Evolutionary conservation across 2,888 invertebrate genomes (phyloP), one percentile per base, ranked within the genome.

Genomic region (Mesorhabditis sp.): DNA sequence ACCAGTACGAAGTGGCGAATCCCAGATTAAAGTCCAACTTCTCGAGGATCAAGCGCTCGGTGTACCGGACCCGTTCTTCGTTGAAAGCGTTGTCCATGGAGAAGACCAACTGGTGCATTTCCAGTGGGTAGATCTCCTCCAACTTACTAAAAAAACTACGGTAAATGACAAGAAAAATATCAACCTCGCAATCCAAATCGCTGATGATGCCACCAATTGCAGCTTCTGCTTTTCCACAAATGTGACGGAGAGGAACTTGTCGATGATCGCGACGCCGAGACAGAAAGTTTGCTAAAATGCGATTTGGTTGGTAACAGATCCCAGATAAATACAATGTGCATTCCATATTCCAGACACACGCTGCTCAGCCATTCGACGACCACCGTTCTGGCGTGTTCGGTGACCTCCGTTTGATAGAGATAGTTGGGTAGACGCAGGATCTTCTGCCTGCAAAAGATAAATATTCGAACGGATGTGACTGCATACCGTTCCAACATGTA

Each of bases 381-480:
- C 10, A n/a, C n/a, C 7, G n/a, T 13, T 50, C 58, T 10, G n/a
- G 7, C n/a, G 7, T 10, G 10, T 13, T 10, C 10, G n/a, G 58
- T 50, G 58, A 50, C n/a, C n/a, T 50, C 58, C 58, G 58, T 50
- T n/a, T 50, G 58, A n/a, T 10, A n/a, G 58, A 50, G n/a, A 50
- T 50, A 50, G n/a, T 50, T 50, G 7, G 58, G 58, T 50, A n/a
- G 58, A 13, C 58, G 58, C 58, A 50, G n/a, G 10, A 50, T 13
- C 58, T 13, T n/a, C n/a, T 50, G 10, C n/a, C 58, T 50, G 58
- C 58, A 50, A 50, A 50, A 50, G n/a, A 13, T 13, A 10, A 13
- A 50, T 50, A 50, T 13, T n/a, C 7, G n/a, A 50, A 10, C 10
- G n/a, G 58, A 50, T 13, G n/a, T 50, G 58, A 50, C 7, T 50